These are phyloP conservation scores for Lophura nycthemera DNA, from an alignment of 2,113 vertebrate genomes.

Conservation along the genomic window DNA sequence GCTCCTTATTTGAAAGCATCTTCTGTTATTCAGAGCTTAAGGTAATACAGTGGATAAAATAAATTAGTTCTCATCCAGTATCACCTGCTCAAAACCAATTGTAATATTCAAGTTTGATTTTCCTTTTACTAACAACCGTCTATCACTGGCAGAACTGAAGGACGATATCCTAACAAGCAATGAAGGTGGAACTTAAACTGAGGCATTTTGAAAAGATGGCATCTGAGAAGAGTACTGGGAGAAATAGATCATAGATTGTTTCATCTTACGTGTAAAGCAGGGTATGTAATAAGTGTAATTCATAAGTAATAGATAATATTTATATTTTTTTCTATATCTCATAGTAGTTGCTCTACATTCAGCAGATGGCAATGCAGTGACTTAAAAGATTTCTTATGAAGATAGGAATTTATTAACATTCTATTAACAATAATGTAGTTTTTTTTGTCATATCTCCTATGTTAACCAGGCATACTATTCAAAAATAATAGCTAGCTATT, in stretches of 20 bases:
- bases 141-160: neutral
- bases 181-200: neutral
- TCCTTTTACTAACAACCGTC: neutral
- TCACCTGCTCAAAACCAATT: neutral
- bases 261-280: neutral
- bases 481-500: neutral
- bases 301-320: neutral
- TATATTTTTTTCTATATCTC: neutral
- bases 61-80: neutral
- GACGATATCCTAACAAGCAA: neutral
- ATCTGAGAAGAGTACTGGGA: neutral
- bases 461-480: neutral
- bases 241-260: neutral
- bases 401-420: neutral
- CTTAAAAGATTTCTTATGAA: conserved; percentile 7
- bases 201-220: neutral
- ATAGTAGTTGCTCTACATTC: conserved; percentile 5
- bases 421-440: neutral
- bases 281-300: neutral
- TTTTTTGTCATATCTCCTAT: neutral
- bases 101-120: neutral
- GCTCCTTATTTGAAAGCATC: neutral
- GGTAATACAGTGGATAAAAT: neutral
- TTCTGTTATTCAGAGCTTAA: neutral
- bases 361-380: conserved; percentile 2